A percentile compares a stretch with the other conserved stretches of the same genome.
Conservation (phyloP, 2,888 invertebrate genomes). For the Coronaproctus castanopsis region DNA sequence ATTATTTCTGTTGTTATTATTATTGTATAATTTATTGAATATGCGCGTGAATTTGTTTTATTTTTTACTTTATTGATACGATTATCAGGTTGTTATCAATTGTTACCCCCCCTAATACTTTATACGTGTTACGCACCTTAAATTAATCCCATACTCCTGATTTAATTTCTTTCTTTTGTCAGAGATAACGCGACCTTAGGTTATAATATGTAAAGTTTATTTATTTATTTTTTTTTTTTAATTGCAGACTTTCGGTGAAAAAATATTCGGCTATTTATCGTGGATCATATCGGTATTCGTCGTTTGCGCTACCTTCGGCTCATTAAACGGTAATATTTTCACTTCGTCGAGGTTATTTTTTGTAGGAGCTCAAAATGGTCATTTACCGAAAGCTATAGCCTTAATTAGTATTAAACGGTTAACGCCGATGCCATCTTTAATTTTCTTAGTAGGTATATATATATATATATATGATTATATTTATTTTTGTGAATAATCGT, state of each 20-base stretch:
- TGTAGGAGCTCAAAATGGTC: constrained; percentile 73
- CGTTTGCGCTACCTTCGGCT: constrained; percentile 86
- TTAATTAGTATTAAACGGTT: constrained; percentile 58
- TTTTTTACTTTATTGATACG: too few species aligned
- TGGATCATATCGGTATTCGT: constrained; percentile 94
- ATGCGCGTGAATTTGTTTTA: too few species aligned
- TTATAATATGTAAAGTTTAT: constrained; percentile 31
- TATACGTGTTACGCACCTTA: too few species aligned
- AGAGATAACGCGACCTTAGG: too few species aligned
- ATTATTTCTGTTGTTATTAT: too few species aligned
- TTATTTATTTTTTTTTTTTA: constrained; percentile 19
- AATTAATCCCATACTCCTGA: too few species aligned
- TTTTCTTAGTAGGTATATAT: constrained; percentile 55
- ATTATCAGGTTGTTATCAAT: too few species aligned
- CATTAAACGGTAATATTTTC: constrained; percentile 85
- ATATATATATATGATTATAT: too few species aligned
- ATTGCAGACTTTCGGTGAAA: constrained; percentile 64
- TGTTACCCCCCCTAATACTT: too few species aligned
- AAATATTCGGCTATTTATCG: constrained; percentile 61
- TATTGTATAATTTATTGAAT: too few species aligned
- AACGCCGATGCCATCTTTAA: constrained; percentile 68
- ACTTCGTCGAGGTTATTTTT: constrained; percentile 78
- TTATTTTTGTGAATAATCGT: constrained; percentile 6
- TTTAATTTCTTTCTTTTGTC: too few species aligned
- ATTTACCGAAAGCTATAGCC: constrained; percentile 65